A percentile compares a stretch with the other conserved stretches of the same genome.
Evolutionary conservation across 2,888 invertebrate species (phyloP).

Genomic region (Eupithecia dodoneata): DNA sequence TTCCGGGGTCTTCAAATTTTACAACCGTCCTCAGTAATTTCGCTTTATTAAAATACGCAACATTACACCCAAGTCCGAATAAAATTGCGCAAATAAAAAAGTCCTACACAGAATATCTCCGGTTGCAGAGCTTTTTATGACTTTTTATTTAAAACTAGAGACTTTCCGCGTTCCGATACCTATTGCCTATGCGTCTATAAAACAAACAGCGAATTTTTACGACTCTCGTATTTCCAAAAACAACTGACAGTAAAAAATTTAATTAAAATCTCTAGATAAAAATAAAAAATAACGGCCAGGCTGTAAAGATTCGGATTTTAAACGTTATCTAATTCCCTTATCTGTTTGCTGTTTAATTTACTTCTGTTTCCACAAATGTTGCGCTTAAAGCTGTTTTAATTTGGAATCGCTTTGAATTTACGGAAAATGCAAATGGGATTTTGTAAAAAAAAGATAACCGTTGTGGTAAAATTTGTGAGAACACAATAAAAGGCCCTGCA

Average conservation of each 20-base stretch:
- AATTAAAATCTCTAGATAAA: constrained; percentile 39
- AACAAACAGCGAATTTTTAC: constrained; percentile 32
- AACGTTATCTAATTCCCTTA: constrained; percentile 33
- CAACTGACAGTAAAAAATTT: constrained; percentile 37
- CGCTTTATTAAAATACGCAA: constrained; percentile 78
- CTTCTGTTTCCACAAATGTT: constrained; percentile 51
- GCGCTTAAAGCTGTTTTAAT: constrained; percentile 47
- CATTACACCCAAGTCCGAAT: constrained; percentile 64
- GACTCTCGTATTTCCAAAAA: constrained; percentile 27
- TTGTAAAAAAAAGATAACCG: constrained; percentile 34
- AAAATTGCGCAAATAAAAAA: constrained; percentile 67
- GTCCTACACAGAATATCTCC: constrained; percentile 58
- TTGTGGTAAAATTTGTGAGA: constrained; percentile 18
- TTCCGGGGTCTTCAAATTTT: constrained; percentile 75
- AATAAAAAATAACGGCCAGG: constrained; percentile 33
- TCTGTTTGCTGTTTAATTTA: constrained; percentile 51
- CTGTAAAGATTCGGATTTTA: constrained; percentile 38
- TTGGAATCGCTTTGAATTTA: constrained; percentile 48
- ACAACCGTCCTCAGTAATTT: constrained; percentile 73
- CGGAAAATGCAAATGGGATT: constrained; percentile 36
- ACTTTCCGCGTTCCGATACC: constrained; percentile 20
- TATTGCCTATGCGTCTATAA: constrained; percentile 19
- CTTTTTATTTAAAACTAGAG: constrained; percentile 47
- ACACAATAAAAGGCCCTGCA: constrained; percentile 4
- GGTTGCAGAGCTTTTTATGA: constrained; percentile 69